Percentiles rank a stretch among this genome's conserved stretches.
These are phyloP conservation scores for Echinarachnius parma DNA, from an alignment of 53 echinoderm and acorn worm genomes.

Conservation along the genomic window DNA sequence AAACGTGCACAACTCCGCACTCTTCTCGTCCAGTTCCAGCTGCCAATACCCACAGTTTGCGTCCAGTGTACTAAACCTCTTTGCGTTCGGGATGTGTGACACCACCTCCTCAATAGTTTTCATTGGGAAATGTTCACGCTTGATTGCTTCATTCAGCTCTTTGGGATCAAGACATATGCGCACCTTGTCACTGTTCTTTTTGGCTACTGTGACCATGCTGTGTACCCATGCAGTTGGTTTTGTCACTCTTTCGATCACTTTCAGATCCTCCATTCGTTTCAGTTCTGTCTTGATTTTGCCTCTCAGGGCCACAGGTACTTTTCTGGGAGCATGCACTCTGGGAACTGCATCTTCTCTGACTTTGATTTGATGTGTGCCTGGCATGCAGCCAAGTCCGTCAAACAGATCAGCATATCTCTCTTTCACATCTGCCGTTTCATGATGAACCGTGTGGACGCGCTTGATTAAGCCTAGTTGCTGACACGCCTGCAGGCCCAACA, in stretches of 20 bases:
- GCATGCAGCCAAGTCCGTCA: conserved; percentile 35
- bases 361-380: conserved; percentile 37
- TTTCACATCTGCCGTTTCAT: neutral
- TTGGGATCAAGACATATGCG: conserved; percentile 34
- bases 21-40: conserved; percentile 38
- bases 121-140: conserved; percentile 37
- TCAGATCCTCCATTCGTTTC: conserved; percentile 26
- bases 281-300: conserved; percentile 22
- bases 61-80: conserved; percentile 35
- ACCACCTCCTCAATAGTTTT: conserved; percentile 13
- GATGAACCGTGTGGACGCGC: conserved; percentile 7
- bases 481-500: conserved; percentile 12
- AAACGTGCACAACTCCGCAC: conserved; percentile 44
- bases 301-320: conserved; percentile 36
- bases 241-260: conserved; percentile 6
- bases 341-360: too few species aligned
- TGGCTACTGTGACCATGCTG: conserved; percentile 31
- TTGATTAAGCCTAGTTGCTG: conserved; percentile 22
- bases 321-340: conserved; percentile 39
- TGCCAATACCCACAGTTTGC: conserved; percentile 52
- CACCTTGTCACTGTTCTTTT: conserved; percentile 12
- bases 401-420: conserved; percentile 31
- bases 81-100: neutral
- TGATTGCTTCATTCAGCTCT: conserved; percentile 28
- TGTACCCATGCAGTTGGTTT: conserved; percentile 22